Base-by-base conservation (phyloP, 2,888 invertebrate genomes). In the Amiota mariae region DNA sequence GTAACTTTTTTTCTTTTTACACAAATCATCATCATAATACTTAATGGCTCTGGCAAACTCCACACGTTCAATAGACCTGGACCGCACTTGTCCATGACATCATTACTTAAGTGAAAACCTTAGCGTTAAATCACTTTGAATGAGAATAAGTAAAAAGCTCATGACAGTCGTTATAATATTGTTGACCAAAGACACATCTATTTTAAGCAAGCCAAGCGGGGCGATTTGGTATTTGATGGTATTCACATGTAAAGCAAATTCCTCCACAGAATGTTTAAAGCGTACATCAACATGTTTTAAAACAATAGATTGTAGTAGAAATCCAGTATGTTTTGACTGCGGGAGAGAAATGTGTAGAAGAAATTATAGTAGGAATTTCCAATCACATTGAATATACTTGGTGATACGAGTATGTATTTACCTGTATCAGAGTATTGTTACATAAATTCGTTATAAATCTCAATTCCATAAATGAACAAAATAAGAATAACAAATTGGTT, bases 51-150 rank as follows among this genome's bases (percentile, higher is more conserved):
- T n/a, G n/a, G n/a, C n/a, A n/a, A n/a, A n/a, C n/a, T n/a, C n/a
- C n/a, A n/a, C n/a, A n/a, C n/a, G n/a, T n/a, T n/a, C n/a, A n/a
- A 24, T 24, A 24, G 24, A 24, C 1, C 24, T 24, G 3, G 24
- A 24, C 24, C 24, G 3, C 3, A 24, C 24, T 15, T 24, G 6
- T 8, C 11, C 24, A n/a, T n/a, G n/a, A n/a, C 0, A 48, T 20
- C 20, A 74, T 76, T 81, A 87, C 70, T 86, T 86, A 0, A 88
- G 77, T 10, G 88, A 77, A 48, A 89, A 88, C 11, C 90, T 81
- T 15, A 82, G 80, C 1, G 87, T 83, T 54, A 90, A 78, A 80
- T 90, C 90, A 36, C 84, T 79, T 81, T 89, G 89, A 56, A 90
- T 85, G 3, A 90, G 78, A 63, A 89, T 88, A 3, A 90, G 71